Conservation (phyloP, 1,140 invertebrate genomes). For the Cecropterus lyciades region DNA sequence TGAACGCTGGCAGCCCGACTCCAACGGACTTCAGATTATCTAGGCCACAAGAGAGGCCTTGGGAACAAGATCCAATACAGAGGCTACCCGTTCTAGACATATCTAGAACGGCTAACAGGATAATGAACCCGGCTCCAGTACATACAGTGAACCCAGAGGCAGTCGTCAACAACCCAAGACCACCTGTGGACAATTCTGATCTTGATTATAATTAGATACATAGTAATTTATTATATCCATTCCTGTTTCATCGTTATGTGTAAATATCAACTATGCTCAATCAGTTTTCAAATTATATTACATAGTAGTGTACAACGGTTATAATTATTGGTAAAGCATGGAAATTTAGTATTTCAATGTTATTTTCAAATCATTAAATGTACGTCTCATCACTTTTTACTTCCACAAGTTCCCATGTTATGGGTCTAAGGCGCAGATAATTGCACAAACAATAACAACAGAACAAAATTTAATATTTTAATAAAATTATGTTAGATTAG, state of each 20-base stretch:
- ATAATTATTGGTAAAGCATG: too few species aligned
- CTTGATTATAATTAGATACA: constrained; percentile 54
- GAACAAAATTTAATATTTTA: too few species aligned
- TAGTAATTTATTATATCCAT: neutral
- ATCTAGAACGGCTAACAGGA: constrained; percentile 53
- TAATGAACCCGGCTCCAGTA: constrained; percentile 55
- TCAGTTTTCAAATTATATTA: too few species aligned
- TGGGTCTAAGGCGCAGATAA: too few species aligned
- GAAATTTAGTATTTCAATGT: too few species aligned
- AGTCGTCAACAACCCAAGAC: constrained; percentile 55
- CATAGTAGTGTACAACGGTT: too few species aligned
- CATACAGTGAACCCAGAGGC: constrained; percentile 57
- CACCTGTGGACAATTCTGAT: constrained; percentile 51
- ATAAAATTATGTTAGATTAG: too few species aligned
- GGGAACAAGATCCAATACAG: constrained; percentile 63
- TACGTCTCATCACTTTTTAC: too few species aligned
- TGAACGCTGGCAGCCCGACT: constrained; percentile 49
- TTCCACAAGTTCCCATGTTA: too few species aligned
- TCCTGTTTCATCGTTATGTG: neutral
- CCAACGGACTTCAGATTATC: constrained; percentile 58
- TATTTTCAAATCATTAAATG: too few species aligned
- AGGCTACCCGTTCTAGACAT: constrained; percentile 63
- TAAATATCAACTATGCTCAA: too few species aligned
- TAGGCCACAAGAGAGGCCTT: constrained; percentile 47
- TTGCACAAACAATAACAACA: too few species aligned